phyloP scores from a whole-genome alignment of 2,797 vertebrate genomes.

The Cossypha heuglini region DNA sequence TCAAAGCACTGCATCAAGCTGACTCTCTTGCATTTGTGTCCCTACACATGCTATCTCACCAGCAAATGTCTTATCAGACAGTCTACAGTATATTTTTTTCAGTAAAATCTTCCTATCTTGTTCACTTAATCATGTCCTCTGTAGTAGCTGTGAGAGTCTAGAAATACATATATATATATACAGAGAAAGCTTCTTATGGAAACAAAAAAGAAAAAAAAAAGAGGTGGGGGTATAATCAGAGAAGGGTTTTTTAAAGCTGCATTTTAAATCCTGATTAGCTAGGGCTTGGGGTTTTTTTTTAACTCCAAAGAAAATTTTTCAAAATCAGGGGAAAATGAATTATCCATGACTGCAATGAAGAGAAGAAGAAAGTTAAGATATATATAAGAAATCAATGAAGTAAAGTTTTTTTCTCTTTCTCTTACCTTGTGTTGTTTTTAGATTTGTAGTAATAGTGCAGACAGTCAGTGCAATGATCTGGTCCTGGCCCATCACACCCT shows the following conservation, averaged over 20 bases:
- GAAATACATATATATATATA: neutral
- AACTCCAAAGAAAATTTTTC: neutral
- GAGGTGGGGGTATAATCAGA: neutral
- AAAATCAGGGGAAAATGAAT: neutral
- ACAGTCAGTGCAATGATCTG: constrained; percentile 95
- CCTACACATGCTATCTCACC: neutral
- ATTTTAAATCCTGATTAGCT: neutral
- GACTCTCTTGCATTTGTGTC: neutral
- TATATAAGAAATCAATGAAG: neutral
- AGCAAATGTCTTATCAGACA: neutral
- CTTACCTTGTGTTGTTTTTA: constrained; percentile 96
- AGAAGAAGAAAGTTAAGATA: neutral
- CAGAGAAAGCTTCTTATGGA: neutral
- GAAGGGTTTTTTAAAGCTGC: neutral
- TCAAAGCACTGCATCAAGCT: neutral
- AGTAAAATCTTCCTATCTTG: neutral
- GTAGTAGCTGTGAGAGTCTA: neutral
- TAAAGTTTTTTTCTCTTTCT: neutral
- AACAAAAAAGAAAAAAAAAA: neutral
- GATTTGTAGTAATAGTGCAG: constrained; percentile 97
- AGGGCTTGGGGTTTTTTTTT: neutral
- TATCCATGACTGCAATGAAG: neutral
- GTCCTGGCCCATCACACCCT: constrained; percentile 94
- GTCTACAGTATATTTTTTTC: neutral
- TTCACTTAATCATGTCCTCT: neutral